Conservation (phyloP, 2,113 vertebrate genomes). For the Odontophorus gujanensis region DNA sequence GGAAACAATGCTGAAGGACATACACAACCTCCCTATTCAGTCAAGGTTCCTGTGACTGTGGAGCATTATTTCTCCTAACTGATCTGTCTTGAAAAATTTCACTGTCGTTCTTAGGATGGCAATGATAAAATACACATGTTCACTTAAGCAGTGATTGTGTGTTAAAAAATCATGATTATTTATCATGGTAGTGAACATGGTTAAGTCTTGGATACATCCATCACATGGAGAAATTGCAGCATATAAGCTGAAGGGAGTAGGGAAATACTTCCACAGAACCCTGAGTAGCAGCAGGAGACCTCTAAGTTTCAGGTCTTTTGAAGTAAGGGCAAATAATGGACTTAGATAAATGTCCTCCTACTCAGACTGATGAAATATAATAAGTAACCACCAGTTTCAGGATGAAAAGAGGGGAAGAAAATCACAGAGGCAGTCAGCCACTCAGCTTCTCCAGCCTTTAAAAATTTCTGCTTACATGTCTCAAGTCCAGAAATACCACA, state of each 20-base stretch:
- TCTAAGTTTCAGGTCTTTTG: background rate
- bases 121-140: background rate
- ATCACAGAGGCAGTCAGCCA: background rate
- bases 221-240: background rate
- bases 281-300: background rate
- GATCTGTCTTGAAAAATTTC: background rate
- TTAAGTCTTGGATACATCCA: background rate
- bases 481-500: background rate
- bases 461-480: background rate
- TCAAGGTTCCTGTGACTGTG: background rate
- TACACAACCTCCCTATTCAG: fast-evolving
- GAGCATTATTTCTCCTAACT: background rate
- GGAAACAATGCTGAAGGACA: background rate
- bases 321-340: background rate
- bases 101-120: background rate
- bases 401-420: background rate
- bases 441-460: background rate
- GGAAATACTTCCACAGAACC: background rate
- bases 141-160: background rate
- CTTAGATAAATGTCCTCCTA: background rate
- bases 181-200: background rate
- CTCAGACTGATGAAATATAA: background rate
- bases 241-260: background rate
- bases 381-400: background rate
- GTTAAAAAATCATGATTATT: background rate